A percentile compares a stretch with the other conserved stretches of the same genome.
phyloP scores from a whole-genome alignment of 30 jellyfish, hydroid and myxozoan genomes.

The Aurelia aurita region DNA sequence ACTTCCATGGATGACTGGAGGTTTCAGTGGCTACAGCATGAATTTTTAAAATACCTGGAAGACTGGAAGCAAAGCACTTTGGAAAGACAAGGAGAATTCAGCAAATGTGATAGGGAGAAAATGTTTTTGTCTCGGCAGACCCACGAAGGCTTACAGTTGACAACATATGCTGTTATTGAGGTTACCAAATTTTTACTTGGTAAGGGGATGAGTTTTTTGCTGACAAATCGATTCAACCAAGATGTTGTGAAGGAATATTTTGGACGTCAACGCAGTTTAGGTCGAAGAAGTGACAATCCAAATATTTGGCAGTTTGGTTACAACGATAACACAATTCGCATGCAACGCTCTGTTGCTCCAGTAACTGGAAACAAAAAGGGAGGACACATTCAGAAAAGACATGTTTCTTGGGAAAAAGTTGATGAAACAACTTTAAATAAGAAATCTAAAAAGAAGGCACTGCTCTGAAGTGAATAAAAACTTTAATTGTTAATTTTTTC shows the following conservation, averaged over 20 bases:
- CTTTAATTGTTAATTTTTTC: background rate
- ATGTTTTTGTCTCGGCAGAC: constrained; percentile 72
- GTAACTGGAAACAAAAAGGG: constrained; percentile 62
- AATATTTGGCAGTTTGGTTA: constrained; percentile 30
- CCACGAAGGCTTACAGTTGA: constrained; percentile 59
- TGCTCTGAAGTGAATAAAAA: background rate
- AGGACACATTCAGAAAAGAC: constrained; percentile 32
- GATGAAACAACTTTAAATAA: constrained; percentile 18
- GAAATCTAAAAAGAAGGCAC: background rate
- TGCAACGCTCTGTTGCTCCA: constrained; percentile 26
- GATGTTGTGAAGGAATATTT: constrained; percentile 68
- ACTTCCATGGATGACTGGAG: constrained; percentile 44
- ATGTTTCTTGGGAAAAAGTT: constrained; percentile 9
- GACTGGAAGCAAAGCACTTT: constrained; percentile 56
- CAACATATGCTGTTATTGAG: constrained; percentile 42
- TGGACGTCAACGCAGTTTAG: constrained; percentile 49
- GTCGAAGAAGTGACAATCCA: constrained; percentile 71
- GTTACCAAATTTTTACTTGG: constrained; percentile 34
- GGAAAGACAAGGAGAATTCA: constrained; percentile 43
- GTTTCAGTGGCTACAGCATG: constrained; percentile 54
- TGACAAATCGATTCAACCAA: constrained; percentile 49
- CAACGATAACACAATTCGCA: constrained; percentile 20
- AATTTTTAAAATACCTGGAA: constrained; percentile 32
- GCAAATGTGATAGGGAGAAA: constrained; percentile 29
- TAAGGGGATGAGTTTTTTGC: constrained; percentile 37